Percentiles rank a stretch among this genome's conserved stretches.
These are phyloP conservation scores for Linepithema humile DNA, from an alignment of 1,140 invertebrate species.

Conservation along the genomic window DNA sequence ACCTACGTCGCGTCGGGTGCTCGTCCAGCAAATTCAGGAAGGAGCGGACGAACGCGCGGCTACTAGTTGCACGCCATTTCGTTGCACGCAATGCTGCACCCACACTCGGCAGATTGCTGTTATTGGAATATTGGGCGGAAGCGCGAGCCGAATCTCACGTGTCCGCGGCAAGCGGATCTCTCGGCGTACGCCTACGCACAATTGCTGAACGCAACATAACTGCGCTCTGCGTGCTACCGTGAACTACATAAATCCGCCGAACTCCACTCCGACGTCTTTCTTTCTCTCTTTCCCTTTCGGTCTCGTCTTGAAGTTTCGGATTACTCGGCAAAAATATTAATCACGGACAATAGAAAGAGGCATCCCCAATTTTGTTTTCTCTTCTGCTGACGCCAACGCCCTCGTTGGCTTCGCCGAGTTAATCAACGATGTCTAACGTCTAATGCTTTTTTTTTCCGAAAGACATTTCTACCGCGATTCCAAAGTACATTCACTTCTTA, in stretches of 20 bases:
- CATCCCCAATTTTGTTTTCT: too few relatives aligned
- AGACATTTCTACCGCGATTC: too few relatives aligned
- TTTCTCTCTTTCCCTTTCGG: too few relatives aligned
- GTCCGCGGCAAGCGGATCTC: background rate
- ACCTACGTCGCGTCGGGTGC: background rate
- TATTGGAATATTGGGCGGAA: constrained; percentile 26
- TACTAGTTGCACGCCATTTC: constrained; percentile 9
- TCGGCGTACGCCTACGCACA: constrained; percentile 40
- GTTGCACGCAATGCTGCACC: constrained; percentile 11
- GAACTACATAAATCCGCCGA: background rate
- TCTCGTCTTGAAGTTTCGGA: too few relatives aligned
- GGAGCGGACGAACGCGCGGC: background rate
- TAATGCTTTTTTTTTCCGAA: too few relatives aligned
- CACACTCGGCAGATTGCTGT: background rate
- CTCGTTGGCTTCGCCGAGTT: too few relatives aligned
- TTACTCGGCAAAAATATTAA: too few relatives aligned
- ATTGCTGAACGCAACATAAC: constrained; percentile 6
- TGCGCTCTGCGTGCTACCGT: constrained; percentile 6
- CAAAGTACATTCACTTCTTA: constrained; percentile 33
- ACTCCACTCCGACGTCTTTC: background rate
- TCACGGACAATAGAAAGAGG: too few relatives aligned
- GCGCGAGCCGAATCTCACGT: constrained; percentile 22
- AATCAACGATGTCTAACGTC: too few relatives aligned
- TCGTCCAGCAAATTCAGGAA: background rate
- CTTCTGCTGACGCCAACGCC: too few relatives aligned